Evolutionary conservation across 2,888 invertebrate species (phyloP).

Genomic region (Heliconius erato): DNA sequence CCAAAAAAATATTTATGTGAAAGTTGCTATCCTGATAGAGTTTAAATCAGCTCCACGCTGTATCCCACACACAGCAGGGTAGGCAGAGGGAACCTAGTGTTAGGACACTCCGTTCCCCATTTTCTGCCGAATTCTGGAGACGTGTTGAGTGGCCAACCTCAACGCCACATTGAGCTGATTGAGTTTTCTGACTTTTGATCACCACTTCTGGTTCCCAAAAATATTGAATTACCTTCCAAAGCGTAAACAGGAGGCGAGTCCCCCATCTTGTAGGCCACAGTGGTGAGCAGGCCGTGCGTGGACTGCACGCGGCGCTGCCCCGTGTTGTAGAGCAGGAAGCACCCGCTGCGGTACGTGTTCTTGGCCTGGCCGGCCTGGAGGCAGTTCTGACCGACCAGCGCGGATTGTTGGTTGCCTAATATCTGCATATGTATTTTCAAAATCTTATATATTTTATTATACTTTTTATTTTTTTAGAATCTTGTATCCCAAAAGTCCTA

Average conservation of each 20-base stretch:
- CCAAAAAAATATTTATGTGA: too few relatives aligned
- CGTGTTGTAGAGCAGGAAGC: conserved; percentile 98
- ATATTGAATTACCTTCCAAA: conserved; percentile 89
- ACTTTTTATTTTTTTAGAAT: conserved; percentile 6
- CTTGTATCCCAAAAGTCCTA: too few relatives aligned
- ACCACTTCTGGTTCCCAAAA: too few relatives aligned
- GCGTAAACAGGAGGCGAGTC: conserved; percentile 94
- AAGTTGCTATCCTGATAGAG: too few relatives aligned
- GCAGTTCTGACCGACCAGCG: conserved; percentile 96
- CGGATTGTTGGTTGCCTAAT: conserved; percentile 98
- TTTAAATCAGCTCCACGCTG: too few relatives aligned
- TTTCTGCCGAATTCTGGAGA: too few relatives aligned
- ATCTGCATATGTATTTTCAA: conserved; percentile 82
- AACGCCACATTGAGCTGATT: too few relatives aligned
- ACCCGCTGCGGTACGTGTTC: conserved; percentile 97
- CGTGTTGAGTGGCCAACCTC: too few relatives aligned
- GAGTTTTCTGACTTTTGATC: too few relatives aligned
- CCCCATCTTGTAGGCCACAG: conserved; percentile 96
- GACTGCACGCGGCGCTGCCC: conserved; percentile 94
- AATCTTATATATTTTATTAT: background rate
- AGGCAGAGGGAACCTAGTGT: too few relatives aligned
- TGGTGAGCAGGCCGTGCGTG: conserved; percentile 94
- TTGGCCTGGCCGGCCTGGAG: conserved; percentile 95
- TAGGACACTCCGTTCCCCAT: too few relatives aligned
- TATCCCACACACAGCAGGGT: too few relatives aligned